phyloP scores from a whole-genome alignment of 2,888 invertebrate genomes.

The Alviniconcha strummeri region DNA sequence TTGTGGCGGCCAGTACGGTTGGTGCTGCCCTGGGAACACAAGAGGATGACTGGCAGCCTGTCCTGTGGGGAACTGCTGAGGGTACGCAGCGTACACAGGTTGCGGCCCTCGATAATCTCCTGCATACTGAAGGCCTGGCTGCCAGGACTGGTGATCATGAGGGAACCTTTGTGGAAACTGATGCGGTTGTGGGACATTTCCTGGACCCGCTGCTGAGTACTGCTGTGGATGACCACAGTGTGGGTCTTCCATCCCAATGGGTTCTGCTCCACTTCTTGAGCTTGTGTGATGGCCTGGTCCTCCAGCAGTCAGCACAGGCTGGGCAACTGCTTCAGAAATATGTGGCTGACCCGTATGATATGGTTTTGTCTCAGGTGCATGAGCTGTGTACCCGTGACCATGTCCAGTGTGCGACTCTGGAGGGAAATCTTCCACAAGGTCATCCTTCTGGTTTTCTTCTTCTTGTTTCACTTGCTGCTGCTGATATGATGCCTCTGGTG shows the following conservation, averaged over 20 bases:
- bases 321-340: neutral
- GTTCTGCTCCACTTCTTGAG: neutral
- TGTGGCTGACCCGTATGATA: neutral
- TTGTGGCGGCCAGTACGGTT: neutral
- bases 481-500: too few relatives aligned
- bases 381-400: neutral
- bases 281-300: conserved; percentile 4
- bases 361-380: too few relatives aligned
- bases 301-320: neutral
- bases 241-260: neutral
- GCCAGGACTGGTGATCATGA: neutral
- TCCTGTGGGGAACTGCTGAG: too few relatives aligned
- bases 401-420: neutral
- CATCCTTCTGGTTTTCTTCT: neutral
- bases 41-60: neutral
- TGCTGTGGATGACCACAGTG: neutral
- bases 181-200: neutral
- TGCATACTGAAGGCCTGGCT: too few relatives aligned
- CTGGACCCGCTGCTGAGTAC: neutral
- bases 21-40: neutral
- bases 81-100: too few relatives aligned
- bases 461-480: neutral
- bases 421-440: conserved; percentile 4
- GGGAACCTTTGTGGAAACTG: neutral
- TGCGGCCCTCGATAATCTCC: neutral